Evolutionary conservation across 2,113 vertebrate genomes (phyloP).

Genomic region (Fregetta grallaria): DNA sequence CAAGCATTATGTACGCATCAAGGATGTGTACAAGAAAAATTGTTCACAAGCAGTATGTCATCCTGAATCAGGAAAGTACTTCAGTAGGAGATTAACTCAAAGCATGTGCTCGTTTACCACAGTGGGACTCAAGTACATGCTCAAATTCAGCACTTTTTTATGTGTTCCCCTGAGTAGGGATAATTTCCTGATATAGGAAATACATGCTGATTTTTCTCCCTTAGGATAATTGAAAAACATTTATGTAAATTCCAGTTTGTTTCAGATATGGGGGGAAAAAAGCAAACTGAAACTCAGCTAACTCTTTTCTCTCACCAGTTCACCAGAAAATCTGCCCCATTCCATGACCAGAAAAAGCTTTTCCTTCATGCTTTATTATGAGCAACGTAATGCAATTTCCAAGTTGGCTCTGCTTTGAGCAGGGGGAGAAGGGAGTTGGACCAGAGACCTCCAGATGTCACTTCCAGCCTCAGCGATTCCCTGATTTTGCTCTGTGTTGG

Average conservation of each 20-base stretch:
- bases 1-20: slow-evolving; percentile 44
- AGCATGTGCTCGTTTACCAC: slow-evolving; percentile 33
- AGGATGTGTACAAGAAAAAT: slow-evolving; percentile 51
- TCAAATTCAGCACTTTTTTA: slow-evolving; percentile 49
- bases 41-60: slow-evolving; percentile 56
- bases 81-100: slow-evolving; percentile 57
- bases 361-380: not conserved
- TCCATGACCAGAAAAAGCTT: not conserved
- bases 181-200: slow-evolving; percentile 51
- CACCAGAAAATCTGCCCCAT: not conserved
- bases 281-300: not conserved
- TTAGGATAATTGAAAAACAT: slow-evolving; percentile 41
- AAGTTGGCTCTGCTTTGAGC: not conserved
- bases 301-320: not conserved
- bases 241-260: slow-evolving; percentile 34
- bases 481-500: not conserved
- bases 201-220: slow-evolving; percentile 39
- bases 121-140: not conserved
- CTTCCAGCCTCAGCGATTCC: not conserved
- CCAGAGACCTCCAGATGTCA: not conserved
- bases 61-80: slow-evolving; percentile 51
- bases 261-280: not conserved
- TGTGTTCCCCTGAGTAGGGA: slow-evolving; percentile 26
- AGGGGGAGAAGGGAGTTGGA: not conserved
- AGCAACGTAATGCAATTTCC: not conserved